phyloP scores from a whole-genome alignment of 64 coral and sea anemone species.

The Pocillopora verrucosa region DNA sequence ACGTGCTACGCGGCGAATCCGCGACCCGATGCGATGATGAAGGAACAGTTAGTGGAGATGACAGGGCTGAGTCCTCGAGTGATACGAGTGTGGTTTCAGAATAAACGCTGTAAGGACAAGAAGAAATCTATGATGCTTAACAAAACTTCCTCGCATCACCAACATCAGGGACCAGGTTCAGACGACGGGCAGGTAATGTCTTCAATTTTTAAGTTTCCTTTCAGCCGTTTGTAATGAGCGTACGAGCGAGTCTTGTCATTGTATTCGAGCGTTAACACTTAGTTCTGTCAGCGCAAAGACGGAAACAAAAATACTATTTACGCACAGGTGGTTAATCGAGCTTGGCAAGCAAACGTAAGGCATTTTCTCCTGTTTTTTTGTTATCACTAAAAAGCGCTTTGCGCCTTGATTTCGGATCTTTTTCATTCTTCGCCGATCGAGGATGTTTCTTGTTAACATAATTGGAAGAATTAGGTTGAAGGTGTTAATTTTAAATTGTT shows the following conservation, averaged over 20 bases:
- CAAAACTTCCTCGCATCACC: constrained; percentile 53
- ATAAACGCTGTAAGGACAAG: constrained; percentile 99
- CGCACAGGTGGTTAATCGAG: constrained; percentile 39
- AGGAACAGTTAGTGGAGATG: constrained; percentile 99
- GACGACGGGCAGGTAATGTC: constrained; percentile 83
- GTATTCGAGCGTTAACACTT: neutral
- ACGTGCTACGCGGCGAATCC: constrained; percentile 96
- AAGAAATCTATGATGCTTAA: constrained; percentile 90
- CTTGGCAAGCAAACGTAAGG: constrained; percentile 14
- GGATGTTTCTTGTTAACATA: constrained; percentile 66
- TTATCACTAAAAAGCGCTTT: neutral
- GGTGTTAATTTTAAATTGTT: constrained; percentile 72
- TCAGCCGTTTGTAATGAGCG: neutral
- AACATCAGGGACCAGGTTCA: constrained; percentile 63
- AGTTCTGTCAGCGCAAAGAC: constrained; percentile 21
- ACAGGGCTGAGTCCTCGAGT: constrained; percentile 94
- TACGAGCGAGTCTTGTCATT: neutral
- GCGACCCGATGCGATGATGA: constrained; percentile 98
- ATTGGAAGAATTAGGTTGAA: constrained; percentile 67
- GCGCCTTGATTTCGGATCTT: neutral
- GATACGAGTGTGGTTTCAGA: constrained; percentile 99
- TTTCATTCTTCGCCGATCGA: neutral
- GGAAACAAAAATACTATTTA: constrained; percentile 20
- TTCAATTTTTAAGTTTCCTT: neutral
- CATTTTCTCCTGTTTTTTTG: constrained; percentile 1